Conservation (phyloP, 2,888 invertebrate species). For the Parelbella ahira region DNA sequence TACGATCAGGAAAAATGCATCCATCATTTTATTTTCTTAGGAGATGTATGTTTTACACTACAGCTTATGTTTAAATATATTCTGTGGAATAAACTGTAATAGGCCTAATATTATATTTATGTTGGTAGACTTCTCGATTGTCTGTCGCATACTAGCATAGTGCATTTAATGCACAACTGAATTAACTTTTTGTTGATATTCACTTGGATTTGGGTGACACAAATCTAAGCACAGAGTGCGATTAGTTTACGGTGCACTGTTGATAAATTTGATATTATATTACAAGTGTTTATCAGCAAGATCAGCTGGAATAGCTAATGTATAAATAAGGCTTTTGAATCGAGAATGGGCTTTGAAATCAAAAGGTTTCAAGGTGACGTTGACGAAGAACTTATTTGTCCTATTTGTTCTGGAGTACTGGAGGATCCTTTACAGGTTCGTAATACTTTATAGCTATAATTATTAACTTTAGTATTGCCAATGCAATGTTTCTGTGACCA, state of each 20-base stretch:
- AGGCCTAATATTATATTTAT: too few relatives aligned
- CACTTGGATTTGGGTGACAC: constrained; percentile 38
- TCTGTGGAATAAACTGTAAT: too few relatives aligned
- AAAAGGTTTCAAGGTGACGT: constrained; percentile 96
- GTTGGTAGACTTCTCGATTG: too few relatives aligned
- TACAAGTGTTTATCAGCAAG: constrained; percentile 7
- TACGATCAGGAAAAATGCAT: too few relatives aligned
- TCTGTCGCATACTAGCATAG: too few relatives aligned
- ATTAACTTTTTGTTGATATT: constrained; percentile 41
- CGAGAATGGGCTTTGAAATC: constrained; percentile 95
- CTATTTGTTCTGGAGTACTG: constrained; percentile 96
- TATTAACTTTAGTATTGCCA: constrained; percentile 9
- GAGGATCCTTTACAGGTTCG: constrained; percentile 96
- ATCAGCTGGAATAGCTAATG: constrained; percentile 38
- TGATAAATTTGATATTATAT: constrained; percentile 9
- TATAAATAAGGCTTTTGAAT: constrained; percentile 32
- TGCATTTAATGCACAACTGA: too few relatives aligned
- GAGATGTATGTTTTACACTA: too few relatives aligned
- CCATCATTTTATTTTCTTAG: too few relatives aligned
- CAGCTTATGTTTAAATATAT: too few relatives aligned
- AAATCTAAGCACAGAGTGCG: constrained; percentile 27
- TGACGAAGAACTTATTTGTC: constrained; percentile 97
- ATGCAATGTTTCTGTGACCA: not conserved
- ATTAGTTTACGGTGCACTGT: constrained; percentile 17
- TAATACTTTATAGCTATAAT: too few relatives aligned